phyloP scores from a whole-genome alignment of 2,888 invertebrate species.

The Polydesmus complanatus region DNA sequence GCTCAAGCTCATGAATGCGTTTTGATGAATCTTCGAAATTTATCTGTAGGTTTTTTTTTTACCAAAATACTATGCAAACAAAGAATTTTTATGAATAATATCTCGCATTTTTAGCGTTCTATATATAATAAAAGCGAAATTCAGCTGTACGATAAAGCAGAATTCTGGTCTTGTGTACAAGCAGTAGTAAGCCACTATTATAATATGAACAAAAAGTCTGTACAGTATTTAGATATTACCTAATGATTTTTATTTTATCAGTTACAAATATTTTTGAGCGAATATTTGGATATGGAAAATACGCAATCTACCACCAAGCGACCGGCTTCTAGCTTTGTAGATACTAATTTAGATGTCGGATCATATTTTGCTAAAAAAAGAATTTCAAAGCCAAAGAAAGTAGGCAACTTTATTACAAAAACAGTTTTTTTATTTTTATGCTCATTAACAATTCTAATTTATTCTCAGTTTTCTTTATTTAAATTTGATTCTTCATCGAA shows the following conservation, averaged over 20 bases:
- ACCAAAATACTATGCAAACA: not conserved
- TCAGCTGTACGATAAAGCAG: conserved; percentile 52
- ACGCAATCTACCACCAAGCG: conserved; percentile 46
- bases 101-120: conserved; percentile 8
- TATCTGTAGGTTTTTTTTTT: conserved; percentile 18
- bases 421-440: not conserved
- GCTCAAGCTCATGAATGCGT: conserved; percentile 59
- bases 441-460: conserved; percentile 3
- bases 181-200: conserved; percentile 65
- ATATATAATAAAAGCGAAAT: conserved; percentile 40
- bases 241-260: conserved; percentile 32
- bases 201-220: no score
- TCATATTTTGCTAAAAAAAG: conserved; percentile 36
- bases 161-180: conserved; percentile 82
- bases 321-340: conserved; percentile 37
- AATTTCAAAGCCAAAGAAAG: conserved; percentile 31
- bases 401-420: conserved; percentile 15
- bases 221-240: not conserved
- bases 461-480: conserved; percentile 38
- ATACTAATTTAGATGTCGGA: conserved; percentile 33
- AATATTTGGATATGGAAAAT: conserved; percentile 76
- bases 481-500: conserved; percentile 54
- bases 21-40: conserved; percentile 34
- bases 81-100: no score
- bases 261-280: conserved; percentile 68